Conservation (phyloP, 1,140 invertebrate genomes). For the Halesus radiatus region DNA sequence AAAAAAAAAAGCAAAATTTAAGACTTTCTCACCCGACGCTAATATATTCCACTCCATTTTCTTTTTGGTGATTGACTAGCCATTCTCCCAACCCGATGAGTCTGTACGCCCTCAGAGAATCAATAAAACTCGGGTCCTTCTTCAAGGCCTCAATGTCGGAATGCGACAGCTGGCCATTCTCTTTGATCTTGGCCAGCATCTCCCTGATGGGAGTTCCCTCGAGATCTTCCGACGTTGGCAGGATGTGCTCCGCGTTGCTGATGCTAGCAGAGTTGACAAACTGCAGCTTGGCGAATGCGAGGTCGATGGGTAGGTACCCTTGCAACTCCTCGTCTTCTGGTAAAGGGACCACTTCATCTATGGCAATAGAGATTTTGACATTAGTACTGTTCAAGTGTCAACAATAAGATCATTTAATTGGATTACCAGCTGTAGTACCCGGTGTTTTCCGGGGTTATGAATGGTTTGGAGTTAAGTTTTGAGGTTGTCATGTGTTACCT, state of each 20-base stretch:
- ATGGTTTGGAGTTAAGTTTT: too few species aligned
- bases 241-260: not conserved
- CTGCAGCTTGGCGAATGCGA: conserved; percentile 71
- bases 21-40: conserved; percentile 35
- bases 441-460: too few species aligned
- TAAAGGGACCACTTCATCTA: conserved; percentile 78
- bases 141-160: conserved; percentile 38
- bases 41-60: conserved; percentile 57
- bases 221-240: conserved; percentile 18
- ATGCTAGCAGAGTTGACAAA: conserved; percentile 62
- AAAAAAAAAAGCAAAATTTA: too few species aligned
- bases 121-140: conserved; percentile 48
- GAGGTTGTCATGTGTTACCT: too few species aligned
- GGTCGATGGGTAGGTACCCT: conserved; percentile 82
- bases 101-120: conserved; percentile 60
- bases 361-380: conserved; percentile 52
- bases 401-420: too few species aligned
- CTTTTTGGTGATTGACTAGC: conserved; percentile 57
- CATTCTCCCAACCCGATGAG: conserved; percentile 59
- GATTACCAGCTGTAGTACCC: too few species aligned
- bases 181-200: conserved; percentile 21
- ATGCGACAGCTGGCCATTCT: not conserved
- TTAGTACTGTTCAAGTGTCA: too few species aligned
- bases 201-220: conserved; percentile 22
- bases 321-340: conserved; percentile 85